phyloP scores from a whole-genome alignment of 92 coral and sea anemone genomes.

The Palythoa grandis region DNA sequence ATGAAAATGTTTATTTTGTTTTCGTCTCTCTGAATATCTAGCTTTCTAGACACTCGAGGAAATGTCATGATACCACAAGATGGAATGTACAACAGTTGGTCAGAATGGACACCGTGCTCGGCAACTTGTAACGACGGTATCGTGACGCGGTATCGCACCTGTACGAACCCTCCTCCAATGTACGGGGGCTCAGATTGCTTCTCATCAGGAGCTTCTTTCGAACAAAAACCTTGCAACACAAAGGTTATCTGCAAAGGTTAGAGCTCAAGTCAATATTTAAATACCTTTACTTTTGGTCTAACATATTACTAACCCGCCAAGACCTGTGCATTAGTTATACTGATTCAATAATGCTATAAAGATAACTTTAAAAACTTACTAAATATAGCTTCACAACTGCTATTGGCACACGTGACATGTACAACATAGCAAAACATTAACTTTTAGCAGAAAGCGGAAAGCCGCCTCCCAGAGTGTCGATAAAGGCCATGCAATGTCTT shows the following conservation, averaged over 20 bases:
- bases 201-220: constrained; percentile 12
- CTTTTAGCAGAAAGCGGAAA: too few relatives aligned
- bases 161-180: constrained; percentile 31
- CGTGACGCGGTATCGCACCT: constrained; percentile 23
- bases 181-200: constrained; percentile 38
- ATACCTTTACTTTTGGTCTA: too few relatives aligned
- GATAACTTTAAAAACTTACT: too few relatives aligned
- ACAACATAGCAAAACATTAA: too few relatives aligned
- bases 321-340: too few relatives aligned
- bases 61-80: constrained; percentile 19
- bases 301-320: too few relatives aligned
- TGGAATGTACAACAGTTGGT: constrained; percentile 33
- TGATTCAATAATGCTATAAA: too few relatives aligned
- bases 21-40: not conserved
- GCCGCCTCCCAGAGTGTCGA: too few relatives aligned
- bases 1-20: not conserved
- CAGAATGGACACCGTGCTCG: constrained; percentile 40
- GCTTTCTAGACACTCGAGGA: constrained; percentile 33
- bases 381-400: too few relatives aligned
- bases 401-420: too few relatives aligned
- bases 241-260: constrained; percentile 15
- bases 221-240: constrained; percentile 30
- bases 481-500: too few relatives aligned
- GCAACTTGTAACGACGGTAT: constrained; percentile 18
- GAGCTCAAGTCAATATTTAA: too few relatives aligned